A percentile compares a stretch with the other conserved stretches of the same genome.
These are phyloP conservation scores for Gymnoscopelus microlampas DNA, from an alignment of 2,797 vertebrate genomes.

Conservation along the genomic window DNA sequence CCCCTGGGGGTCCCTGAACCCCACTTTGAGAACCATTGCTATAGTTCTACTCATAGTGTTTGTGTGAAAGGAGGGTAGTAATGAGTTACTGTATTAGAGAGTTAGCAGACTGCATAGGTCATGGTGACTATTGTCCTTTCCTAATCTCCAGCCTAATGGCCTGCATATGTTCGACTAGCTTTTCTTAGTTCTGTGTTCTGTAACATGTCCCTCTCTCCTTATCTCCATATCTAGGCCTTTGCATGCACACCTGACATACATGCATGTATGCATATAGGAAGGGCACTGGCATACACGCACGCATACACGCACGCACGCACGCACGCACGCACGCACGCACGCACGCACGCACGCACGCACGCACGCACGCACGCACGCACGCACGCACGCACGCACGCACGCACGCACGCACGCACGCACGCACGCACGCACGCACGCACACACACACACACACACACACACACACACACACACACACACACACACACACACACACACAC, in stretches of 20 bases:
- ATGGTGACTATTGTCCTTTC: conserved; percentile 13
- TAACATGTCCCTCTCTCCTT: background rate
- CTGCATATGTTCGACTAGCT: conserved; percentile 20
- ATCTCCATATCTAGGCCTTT: background rate
- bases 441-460: conserved; percentile 21
- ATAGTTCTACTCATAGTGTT: too few relatives aligned
- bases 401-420: background rate
- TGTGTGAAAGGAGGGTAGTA: too few relatives aligned
- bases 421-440: background rate
- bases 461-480: conserved; percentile 9
- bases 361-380: conserved; percentile 17
- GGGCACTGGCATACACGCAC: background rate
- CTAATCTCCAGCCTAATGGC: conserved; percentile 20
- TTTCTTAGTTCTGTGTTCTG: conserved; percentile 11
- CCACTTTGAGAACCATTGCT: too few relatives aligned
- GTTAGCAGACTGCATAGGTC: conserved; percentile 4
- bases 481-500: conserved; percentile 11
- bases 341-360: background rate
- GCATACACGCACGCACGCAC: conserved; percentile 2
- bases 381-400: background rate
- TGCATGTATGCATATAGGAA: background rate
- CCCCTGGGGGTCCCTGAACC: too few relatives aligned
- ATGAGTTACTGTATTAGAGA: background rate
- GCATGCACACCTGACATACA: background rate
- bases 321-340: background rate